phyloP scores from a whole-genome alignment of 2,113 vertebrate species.

The Hippoglossus stenolepis region DNA sequence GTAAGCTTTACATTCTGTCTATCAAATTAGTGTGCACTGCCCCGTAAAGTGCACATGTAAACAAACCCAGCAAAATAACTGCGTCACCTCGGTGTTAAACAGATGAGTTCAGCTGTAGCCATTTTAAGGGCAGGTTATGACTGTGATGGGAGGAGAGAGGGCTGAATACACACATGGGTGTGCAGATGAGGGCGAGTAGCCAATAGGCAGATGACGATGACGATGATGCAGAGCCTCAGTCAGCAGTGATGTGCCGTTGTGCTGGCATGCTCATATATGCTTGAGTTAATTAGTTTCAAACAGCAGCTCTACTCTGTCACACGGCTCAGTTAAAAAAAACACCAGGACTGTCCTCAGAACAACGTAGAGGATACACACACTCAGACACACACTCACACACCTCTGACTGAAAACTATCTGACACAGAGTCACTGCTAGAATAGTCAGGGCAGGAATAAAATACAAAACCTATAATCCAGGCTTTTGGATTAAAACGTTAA shows the following conservation, averaged over 20 bases:
- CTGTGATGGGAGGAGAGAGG: conserved; percentile 35
- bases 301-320: conserved; percentile 47
- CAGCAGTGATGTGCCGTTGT: conserved; percentile 66
- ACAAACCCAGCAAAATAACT: conserved; percentile 8
- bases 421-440: conserved; percentile 54
- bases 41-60: not conserved
- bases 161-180: conserved; percentile 35
- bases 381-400: conserved; percentile 37
- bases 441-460: conserved; percentile 76
- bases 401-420: conserved; percentile 52
- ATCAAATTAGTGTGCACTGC: conserved; percentile 20
- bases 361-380: conserved; percentile 16
- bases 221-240: conserved; percentile 59
- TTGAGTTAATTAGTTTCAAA: conserved; percentile 76
- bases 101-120: conserved; percentile 35
- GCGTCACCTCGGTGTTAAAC: conserved; percentile 24
- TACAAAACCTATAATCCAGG: conserved; percentile 81
- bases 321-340: conserved; percentile 26
- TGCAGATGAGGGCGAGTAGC: conserved; percentile 54
- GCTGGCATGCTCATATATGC: conserved; percentile 75
- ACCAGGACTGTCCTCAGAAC: conserved; percentile 29
- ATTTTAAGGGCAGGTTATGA: conserved; percentile 44
- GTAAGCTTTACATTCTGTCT: conserved; percentile 40
- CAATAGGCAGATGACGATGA: conserved; percentile 70
- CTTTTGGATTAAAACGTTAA: conserved; percentile 83